Conservation (phyloP, 2,797 vertebrate genomes). For the Mycteria americana region DNA sequence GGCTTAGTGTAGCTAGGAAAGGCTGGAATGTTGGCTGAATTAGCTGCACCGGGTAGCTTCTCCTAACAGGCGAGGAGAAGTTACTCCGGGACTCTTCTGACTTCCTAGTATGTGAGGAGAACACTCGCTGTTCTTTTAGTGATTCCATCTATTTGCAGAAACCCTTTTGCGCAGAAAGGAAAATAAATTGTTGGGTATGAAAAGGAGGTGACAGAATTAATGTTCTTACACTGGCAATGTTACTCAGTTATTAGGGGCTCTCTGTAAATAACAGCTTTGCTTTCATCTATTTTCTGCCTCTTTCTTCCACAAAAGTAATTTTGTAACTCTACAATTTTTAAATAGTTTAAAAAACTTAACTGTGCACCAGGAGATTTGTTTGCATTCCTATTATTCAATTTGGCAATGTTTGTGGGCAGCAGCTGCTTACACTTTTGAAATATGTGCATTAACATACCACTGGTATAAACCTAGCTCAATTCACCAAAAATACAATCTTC, state of each 20-base stretch:
- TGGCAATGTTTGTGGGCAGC: constrained; percentile 18
- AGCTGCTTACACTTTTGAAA: constrained; percentile 15
- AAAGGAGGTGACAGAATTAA: constrained; percentile 44
- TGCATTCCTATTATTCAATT: not conserved
- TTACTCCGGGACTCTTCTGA: not conserved
- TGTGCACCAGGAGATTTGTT: not conserved
- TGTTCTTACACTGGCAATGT: not conserved
- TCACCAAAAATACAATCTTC: constrained; percentile 1
- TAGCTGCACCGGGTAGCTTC: constrained; percentile 3
- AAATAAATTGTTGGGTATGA: constrained; percentile 9
- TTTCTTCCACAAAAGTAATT: constrained; percentile 36
- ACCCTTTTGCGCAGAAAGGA: not conserved
- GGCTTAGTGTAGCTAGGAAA: not conserved
- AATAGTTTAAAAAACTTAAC: not conserved
- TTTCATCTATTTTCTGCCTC: constrained; percentile 41
- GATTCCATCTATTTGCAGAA: not conserved
- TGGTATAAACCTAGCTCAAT: not conserved
- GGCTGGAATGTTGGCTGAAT: constrained; percentile 27
- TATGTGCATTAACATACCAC: constrained; percentile 14
- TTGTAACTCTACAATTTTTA: constrained; percentile 24
- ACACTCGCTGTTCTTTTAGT: not conserved
- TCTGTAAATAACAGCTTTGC: constrained; percentile 48
- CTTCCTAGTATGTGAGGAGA: not conserved
- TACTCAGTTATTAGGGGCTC: not conserved
- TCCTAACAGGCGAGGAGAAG: not conserved